phyloP scores from a whole-genome alignment of 2,113 vertebrate species.

The Oxyruncus cristatus region DNA sequence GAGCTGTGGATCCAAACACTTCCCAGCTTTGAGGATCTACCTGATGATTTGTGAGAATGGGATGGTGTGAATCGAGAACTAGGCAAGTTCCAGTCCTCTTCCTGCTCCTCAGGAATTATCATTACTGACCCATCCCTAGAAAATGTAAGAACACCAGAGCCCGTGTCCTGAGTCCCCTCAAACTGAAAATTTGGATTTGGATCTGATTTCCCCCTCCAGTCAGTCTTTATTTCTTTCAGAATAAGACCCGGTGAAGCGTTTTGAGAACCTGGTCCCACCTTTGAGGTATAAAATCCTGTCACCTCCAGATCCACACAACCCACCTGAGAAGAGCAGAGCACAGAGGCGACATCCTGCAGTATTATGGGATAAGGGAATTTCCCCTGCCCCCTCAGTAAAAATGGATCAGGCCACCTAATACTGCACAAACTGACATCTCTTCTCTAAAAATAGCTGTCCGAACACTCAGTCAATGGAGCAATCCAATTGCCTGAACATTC shows the following conservation, averaged over 20 bases:
- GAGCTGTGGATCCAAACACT: not conserved
- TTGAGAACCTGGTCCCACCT: not conserved
- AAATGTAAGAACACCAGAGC: not conserved
- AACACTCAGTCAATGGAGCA: conserved; percentile 71
- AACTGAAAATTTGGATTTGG: not conserved
- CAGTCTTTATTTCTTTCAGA: not conserved
- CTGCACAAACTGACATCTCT: conserved; percentile 52
- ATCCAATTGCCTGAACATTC: conserved; percentile 76
- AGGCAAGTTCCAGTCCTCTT: not conserved
- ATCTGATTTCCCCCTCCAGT: not conserved
- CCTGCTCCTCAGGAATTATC: not conserved
- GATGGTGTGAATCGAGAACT: not conserved
- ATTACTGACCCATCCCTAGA: not conserved
- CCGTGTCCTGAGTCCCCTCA: fast-evolving
- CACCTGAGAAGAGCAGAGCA: not conserved
- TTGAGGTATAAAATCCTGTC: not conserved
- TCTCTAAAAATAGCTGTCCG: conserved; percentile 73
- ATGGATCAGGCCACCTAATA: conserved; percentile 42
- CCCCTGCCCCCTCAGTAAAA: not conserved
- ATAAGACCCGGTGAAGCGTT: not conserved
- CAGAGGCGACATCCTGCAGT: not conserved
- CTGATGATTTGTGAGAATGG: not conserved
- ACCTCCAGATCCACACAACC: not conserved
- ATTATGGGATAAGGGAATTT: not conserved
- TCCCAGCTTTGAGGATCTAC: not conserved